Evolutionary conservation across 2,888 invertebrate species (phyloP), one percentile per base, ranked within the genome.

Genomic region (Yponomeuta cagnagella): DNA sequence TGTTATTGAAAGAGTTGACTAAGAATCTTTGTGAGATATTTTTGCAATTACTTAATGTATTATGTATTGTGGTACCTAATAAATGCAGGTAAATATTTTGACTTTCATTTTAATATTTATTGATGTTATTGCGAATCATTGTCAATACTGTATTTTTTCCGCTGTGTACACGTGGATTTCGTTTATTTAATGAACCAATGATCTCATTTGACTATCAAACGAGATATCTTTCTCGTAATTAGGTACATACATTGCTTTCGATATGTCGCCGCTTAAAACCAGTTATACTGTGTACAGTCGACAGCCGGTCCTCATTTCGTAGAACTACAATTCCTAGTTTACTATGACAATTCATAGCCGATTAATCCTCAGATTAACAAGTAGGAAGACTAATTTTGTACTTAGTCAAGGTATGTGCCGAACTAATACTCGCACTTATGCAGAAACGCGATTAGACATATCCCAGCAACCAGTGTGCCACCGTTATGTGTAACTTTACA

Each of bases 151-250:
- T 23, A 23, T 23, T 23, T 23, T 23, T 43, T 43, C 8, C 43
- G 6, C 43, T 43, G 5, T 43, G 8, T 43, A 43, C 5, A 43
- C 5, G 43, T 5, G 43, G 43, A 43, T 6, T 8, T 43, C 8
- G 8, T 43, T 43, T 43, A 58, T 58, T 15, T 1, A 58, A 58
- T 58, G 5, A 58, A 58, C 15, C 15, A 58, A 64, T 31, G 64
- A 64, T 64, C 43, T 67, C 37, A 43, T 67, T 67, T 67, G 67
- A 43, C 33, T 67, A 67, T 33, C 67, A 43, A 67, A 67, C n/a
- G 65, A 5, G 31, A 31, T 58, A 58, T 15, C 15, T 15, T 58
- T 15, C 52, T 12, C 52, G 15, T 68, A 43, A 68, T 23, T 68
- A 23, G 23, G 23, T 23, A 68, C 43, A 68, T 43, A 68, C 5